Conservation (phyloP, 2,888 invertebrate genomes). For the Eurytoma californica region DNA sequence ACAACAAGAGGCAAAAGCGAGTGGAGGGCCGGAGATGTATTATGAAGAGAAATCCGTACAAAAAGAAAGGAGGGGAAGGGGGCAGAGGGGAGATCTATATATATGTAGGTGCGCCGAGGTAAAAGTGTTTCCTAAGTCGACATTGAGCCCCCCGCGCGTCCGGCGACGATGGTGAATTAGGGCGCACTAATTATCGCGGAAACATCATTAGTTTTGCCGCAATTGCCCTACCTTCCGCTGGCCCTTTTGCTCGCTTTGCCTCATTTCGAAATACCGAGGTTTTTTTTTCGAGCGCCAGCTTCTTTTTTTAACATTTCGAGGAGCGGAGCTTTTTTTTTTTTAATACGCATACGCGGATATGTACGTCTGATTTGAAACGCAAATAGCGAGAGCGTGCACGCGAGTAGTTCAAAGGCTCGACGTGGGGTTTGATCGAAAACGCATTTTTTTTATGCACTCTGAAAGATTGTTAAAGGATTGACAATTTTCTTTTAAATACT, state of each 20-base stretch:
- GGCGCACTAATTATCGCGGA: constrained; percentile 53
- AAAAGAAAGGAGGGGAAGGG: not conserved
- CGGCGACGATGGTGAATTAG: constrained; percentile 23
- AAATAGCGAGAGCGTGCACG: constrained; percentile 42
- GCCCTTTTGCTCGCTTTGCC: not conserved
- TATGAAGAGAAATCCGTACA: constrained; percentile 17
- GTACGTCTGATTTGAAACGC: constrained; percentile 50
- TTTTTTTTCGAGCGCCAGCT: not conserved
- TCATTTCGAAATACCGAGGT: not conserved
- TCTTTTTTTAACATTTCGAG: not conserved
- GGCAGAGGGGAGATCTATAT: not conserved
- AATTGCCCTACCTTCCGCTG: constrained; percentile 18
- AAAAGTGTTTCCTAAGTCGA: constrained; percentile 21
- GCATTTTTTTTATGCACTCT: constrained; percentile 20
- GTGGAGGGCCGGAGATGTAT: not conserved
- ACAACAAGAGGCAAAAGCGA: not conserved
- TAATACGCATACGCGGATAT: not conserved
- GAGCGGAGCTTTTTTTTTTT: not conserved
- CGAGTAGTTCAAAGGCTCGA: constrained; percentile 6
- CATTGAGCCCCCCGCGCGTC: not conserved
- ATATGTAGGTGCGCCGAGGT: not conserved
- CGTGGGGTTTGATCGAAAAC: constrained; percentile 44
- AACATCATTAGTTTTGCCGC: constrained; percentile 53
- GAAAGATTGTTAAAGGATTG: too few species aligned
- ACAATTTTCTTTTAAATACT: too few species aligned